Evolutionary conservation across 2,797 vertebrate species (phyloP).

Genomic region (Leptatherina wallacei): DNA sequence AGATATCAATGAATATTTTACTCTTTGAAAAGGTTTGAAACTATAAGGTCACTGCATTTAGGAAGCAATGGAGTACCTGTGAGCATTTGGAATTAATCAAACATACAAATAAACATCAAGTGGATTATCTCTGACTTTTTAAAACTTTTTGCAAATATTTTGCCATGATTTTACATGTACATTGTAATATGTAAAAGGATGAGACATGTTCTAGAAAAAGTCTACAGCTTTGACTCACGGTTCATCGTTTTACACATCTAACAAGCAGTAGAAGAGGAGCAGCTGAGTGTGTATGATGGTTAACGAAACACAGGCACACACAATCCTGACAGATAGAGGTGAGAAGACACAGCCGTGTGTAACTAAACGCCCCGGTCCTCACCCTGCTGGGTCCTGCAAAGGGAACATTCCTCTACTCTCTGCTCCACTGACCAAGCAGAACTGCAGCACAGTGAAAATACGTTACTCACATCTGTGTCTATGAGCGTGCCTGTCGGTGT

Average conservation of each 20-base stretch:
- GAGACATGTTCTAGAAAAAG: slow-evolving; percentile 15
- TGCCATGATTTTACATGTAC: not conserved
- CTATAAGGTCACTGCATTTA: not conserved
- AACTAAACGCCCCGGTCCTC: slow-evolving; percentile 65
- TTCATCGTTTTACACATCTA: slow-evolving; percentile 23
- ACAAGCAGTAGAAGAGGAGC: slow-evolving; percentile 30
- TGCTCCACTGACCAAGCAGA: slow-evolving; percentile 75
- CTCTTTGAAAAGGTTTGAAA: not conserved
- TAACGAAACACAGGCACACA: slow-evolving; percentile 12
- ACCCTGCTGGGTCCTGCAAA: slow-evolving; percentile 54
- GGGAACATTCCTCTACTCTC: slow-evolving; percentile 72
- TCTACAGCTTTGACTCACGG: slow-evolving; percentile 8
- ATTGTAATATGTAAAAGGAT: slow-evolving; percentile 9
- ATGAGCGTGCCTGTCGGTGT: slow-evolving; percentile 15
- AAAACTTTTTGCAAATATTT: not conserved
- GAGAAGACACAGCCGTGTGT: slow-evolving; percentile 67
- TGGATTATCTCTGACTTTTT: not conserved
- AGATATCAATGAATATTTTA: slow-evolving; percentile 4
- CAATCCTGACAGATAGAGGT: slow-evolving; percentile 63
- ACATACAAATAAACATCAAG: no score
- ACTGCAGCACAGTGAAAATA: slow-evolving; percentile 57
- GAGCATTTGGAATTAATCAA: slow-evolving; percentile 3
- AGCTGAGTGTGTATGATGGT: slow-evolving; percentile 41
- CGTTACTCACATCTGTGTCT: slow-evolving; percentile 27
- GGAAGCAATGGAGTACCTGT: not conserved